These are phyloP conservation scores for Drosophila erecta DNA, from an alignment of 1,140 invertebrate genomes.

Conservation along the genomic window DNA sequence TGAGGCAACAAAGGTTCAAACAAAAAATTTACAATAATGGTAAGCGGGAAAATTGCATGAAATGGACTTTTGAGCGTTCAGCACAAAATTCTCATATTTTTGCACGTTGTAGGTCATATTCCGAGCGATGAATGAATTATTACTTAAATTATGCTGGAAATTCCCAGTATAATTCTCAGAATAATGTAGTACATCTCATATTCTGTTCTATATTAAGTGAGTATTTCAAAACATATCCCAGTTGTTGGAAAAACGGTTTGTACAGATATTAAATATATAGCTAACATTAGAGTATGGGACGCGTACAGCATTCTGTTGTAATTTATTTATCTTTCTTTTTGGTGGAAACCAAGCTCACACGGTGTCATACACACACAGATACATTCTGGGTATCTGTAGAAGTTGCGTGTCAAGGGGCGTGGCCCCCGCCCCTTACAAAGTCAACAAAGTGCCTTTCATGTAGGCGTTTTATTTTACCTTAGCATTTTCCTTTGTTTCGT, in stretches of 20 bases:
- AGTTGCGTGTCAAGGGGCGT: conserved; percentile 6
- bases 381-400: conserved; percentile 6
- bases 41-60: conserved; percentile 10
- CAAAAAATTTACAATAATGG: conserved; percentile 18
- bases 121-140: no score
- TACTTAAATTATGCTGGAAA: no score
- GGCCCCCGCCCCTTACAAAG: conserved; percentile 5
- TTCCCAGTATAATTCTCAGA: no score
- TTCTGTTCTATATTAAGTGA: no score
- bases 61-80: conserved; percentile 45
- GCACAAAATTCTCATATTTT: conserved; percentile 17
- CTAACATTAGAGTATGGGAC: not conserved
- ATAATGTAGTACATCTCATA: no score
- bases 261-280: not conserved
- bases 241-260: no score
- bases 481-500: conserved; percentile 31
- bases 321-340: conserved; percentile 9
- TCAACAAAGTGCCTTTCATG: conserved; percentile 49
- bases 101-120: not conserved
- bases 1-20: conserved; percentile 53
- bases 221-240: no score
- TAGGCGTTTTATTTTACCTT: conserved; percentile 27
- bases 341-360: not conserved
- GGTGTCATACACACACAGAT: conserved; percentile 1
- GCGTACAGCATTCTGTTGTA: conserved; percentile 14